Conservation (phyloP, 2,113 vertebrate species). For the Silurus meridionalis region DNA sequence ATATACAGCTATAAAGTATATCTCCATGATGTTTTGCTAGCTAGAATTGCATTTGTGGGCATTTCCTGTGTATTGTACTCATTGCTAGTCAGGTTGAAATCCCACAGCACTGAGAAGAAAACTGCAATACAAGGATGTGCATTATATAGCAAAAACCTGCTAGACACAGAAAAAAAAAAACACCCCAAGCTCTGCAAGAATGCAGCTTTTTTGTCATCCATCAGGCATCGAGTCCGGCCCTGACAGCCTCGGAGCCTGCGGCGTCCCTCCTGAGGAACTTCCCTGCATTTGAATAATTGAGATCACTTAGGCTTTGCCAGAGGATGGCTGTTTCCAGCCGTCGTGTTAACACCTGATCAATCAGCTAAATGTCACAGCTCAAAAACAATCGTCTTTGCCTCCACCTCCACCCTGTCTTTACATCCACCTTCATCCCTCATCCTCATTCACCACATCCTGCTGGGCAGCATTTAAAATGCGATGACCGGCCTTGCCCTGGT, state of each 20-base stretch:
- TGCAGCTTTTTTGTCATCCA: conserved; percentile 63
- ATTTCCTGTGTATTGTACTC: background rate
- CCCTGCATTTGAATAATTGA: conserved; percentile 72
- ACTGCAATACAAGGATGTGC: background rate
- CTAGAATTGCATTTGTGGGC: background rate
- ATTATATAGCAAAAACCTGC: background rate
- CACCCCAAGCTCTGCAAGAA: conserved; percentile 52
- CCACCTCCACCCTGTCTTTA: conserved; percentile 42
- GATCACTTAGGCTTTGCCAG: conserved; percentile 61
- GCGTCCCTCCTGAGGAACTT: conserved; percentile 62
- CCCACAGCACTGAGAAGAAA: background rate
- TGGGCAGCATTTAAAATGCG: conserved; percentile 71
- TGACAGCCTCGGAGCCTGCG: conserved; percentile 61
- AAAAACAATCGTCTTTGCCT: conserved; percentile 44
- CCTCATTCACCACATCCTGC: conserved; percentile 35
- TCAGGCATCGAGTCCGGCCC: conserved; percentile 66
- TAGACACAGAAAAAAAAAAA: background rate
- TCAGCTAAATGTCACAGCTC: conserved; percentile 61
- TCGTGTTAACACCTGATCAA: conserved; percentile 70
- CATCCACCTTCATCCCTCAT: conserved; percentile 36
- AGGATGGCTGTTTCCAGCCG: conserved; percentile 59
- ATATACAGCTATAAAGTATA: background rate
- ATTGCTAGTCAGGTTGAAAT: background rate
- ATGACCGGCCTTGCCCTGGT: conserved; percentile 54
- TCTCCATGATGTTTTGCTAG: background rate